Base-by-base conservation (phyloP, 2,113 vertebrate species). In the Lathamus discolor region DNA sequence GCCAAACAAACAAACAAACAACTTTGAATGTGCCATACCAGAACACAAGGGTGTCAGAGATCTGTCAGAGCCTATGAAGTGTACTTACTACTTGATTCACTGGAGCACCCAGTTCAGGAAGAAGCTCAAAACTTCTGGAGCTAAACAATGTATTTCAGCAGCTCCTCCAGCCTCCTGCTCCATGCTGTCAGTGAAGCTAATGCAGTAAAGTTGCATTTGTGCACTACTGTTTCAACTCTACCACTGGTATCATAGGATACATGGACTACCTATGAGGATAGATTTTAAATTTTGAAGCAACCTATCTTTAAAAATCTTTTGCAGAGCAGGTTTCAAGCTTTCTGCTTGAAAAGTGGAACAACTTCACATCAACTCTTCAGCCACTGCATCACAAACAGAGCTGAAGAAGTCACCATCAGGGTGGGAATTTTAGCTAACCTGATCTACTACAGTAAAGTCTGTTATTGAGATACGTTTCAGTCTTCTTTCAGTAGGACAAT, bases 201-300 rank as follows among this genome's bases (percentile, higher is more conserved):
- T 16, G 16, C 28, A 44, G 7, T 39, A 52, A 82, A 18, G 12
- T 49, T 77, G 55, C 37, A 23, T 35, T 44, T 25, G 3, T 43
- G 18, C 4, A 13, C 5, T 15, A 74, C 12, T 0, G 9, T 81
- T 91, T 72, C n/a, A 67, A 10, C 61, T 64, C 18, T 22, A 63
- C 6, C 23, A 39, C 29, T 64, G 29, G 4, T 23, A 55, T 68
- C 0, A 0, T 41, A 73, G 7, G 27, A 39, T 39, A 39, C 39
- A 39, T 11, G 39, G 39, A 67, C 6, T n/a, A 67, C 77, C 64
- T 33, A 43, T 5, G 17, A 86, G 6, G 10, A 41, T 4, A 67
- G 22, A 6, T 52, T 48, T 2, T 35, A 64, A 59, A 2, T 81
- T 83, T 46, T 3, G 1, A 72, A 63, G 27, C 17, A 66, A 14